Evolutionary conservation across 2,888 invertebrate species (phyloP), one percentile per base, ranked within the genome.

Genomic region (Apomyelois bistriatella): DNA sequence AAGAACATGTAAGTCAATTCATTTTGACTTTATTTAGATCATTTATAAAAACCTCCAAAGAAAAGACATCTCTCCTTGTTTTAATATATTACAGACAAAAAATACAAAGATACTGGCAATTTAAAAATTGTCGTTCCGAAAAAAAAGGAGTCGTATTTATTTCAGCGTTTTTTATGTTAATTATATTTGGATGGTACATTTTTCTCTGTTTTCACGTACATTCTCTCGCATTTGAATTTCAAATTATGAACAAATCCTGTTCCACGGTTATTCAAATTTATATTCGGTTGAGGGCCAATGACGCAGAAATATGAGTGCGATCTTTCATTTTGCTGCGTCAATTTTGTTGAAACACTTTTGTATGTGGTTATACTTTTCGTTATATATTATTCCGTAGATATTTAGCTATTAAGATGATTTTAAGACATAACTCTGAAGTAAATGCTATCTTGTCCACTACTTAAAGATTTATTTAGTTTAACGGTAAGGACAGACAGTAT

Each of bases 161-260:
- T 74, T 64, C 66, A 64, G 58, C 66, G 66, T 74, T 78, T 79
- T 81, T 81, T 82, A 82, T 82, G 79, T 70, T 81, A 83, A 82
- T 82, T 82, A 77, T 75, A 78, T 82, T 79, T 79, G 78, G 73
- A 79, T 77, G 74, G 75, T 74, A 79, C 60, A 57, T 60, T 58
- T 60, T 60, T 60, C 56, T 57, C 47, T 58, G 57, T 58, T 68
- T 70, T 70, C 72, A 66, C 70, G 70, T 73, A 76, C 81, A 74
- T 76, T 80, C 79, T 79, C 75, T 78, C 76, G 76, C 57, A 84
- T 84, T 82, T 84, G 81, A 84, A 82, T 70, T 84, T 84, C 82
- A 84, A 83, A 84, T 83, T 74, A 67, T 68, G 79, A 76, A 52
- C 52, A 52, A 52, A 52, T 70, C 70, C 68, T 60, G 65, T 64